Percentiles rank a stretch among this genome's conserved stretches.
These are phyloP conservation scores for Cepaea hortensis DNA, from an alignment of 2,888 invertebrate genomes.

Conservation along the genomic window DNA sequence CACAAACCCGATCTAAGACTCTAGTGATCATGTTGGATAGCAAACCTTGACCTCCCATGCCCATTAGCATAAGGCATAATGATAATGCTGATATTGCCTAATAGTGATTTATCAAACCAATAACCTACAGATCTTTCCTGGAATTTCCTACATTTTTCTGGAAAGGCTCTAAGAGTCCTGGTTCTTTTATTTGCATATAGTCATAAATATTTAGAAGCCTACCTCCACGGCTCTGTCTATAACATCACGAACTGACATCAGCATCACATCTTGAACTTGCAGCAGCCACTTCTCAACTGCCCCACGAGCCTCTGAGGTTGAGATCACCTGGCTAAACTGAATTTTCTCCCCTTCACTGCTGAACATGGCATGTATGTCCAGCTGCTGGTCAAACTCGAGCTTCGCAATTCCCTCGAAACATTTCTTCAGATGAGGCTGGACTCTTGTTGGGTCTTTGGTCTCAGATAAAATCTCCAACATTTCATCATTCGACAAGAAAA, in stretches of 20 bases:
- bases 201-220: constrained; percentile 15
- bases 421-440: constrained; percentile 77
- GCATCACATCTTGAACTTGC: constrained; percentile 88
- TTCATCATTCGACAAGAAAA: constrained; percentile 77
- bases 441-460: constrained; percentile 76
- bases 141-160: no score
- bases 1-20: no score
- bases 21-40: no score
- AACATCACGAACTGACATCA: constrained; percentile 84
- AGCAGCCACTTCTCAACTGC: constrained; percentile 92
- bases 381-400: constrained; percentile 88
- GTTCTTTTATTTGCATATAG: no score
- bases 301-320: constrained; percentile 85
- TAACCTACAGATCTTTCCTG: no score
- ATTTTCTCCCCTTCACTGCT: constrained; percentile 88
- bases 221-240: constrained; percentile 79
- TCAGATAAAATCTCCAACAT: constrained; percentile 77
- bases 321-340: constrained; percentile 79
- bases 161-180: no score
- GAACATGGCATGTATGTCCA: constrained; percentile 91
- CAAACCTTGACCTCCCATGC: no score
- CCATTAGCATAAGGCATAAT: no score
- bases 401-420: constrained; percentile 86
- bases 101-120: no score
- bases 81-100: no score